phyloP scores from a whole-genome alignment of 2,113 vertebrate genomes.

The Alces alces region DNA sequence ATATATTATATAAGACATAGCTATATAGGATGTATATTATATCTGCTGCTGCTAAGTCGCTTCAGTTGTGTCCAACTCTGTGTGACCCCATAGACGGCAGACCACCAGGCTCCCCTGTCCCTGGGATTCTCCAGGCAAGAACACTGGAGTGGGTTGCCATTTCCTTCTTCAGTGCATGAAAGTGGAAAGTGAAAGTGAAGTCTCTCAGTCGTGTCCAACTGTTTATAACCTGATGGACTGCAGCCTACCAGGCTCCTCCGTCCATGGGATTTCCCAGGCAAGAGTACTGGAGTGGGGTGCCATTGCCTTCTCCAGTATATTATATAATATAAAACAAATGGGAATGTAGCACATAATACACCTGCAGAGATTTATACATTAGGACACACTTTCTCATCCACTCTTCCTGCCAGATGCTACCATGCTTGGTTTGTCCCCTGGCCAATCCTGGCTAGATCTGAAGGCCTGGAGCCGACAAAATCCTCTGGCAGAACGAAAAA shows the following conservation, averaged over 20 bases:
- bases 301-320: background rate
- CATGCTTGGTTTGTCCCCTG: background rate
- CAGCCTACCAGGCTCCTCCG: background rate
- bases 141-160: background rate
- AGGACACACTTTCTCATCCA: background rate
- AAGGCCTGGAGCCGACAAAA: background rate
- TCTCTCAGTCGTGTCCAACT: background rate
- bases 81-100: background rate
- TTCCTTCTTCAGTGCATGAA: background rate
- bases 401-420: background rate
- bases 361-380: background rate
- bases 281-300: background rate
- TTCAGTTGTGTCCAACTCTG: background rate
- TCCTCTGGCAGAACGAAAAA: background rate
- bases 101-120: accelerated
- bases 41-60: background rate
- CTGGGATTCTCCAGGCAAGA: background rate
- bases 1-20: background rate
- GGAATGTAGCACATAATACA: background rate
- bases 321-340: background rate
- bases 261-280: background rate
- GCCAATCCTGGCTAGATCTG: background rate
- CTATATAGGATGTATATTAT: background rate
- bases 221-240: background rate
- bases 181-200: background rate